Evolutionary conservation across 1,140 invertebrate genomes (phyloP).

Genomic region (Luehdorfia chinensis): DNA sequence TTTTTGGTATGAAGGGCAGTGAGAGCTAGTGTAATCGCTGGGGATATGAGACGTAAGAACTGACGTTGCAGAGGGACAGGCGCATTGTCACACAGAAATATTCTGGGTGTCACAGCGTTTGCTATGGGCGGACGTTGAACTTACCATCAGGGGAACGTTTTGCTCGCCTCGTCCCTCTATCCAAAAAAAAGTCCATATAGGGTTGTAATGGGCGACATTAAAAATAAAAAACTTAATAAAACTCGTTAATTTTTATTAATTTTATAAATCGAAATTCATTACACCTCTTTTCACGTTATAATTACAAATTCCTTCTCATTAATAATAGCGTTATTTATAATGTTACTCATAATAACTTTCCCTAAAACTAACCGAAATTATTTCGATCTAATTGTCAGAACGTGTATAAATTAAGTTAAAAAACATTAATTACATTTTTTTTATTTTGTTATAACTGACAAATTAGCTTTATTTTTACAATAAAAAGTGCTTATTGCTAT

Average conservation of each 20-base stretch:
- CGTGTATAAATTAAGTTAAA: slow-evolving; percentile 58
- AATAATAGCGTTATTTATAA: slow-evolving; percentile 67
- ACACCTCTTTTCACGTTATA: slow-evolving; percentile 67
- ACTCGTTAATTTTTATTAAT: slow-evolving; percentile 76
- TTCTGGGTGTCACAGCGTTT: too few species aligned
- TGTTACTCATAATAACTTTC: slow-evolving; percentile 59
- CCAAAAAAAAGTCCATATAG: too few species aligned
- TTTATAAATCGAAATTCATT: slow-evolving; percentile 76
- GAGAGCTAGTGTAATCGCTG: too few species aligned
- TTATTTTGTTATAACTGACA: slow-evolving; percentile 30
- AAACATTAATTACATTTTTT: slow-evolving; percentile 48
- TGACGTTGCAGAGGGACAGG: too few species aligned
- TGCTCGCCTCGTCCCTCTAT: too few species aligned
- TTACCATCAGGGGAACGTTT: too few species aligned
- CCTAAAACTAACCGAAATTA: slow-evolving; percentile 64
- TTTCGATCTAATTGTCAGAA: slow-evolving; percentile 58
- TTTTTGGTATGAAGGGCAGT: too few species aligned
- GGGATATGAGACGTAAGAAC: too few species aligned
- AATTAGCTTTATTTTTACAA: slow-evolving; percentile 22
- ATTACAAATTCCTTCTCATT: slow-evolving; percentile 73
- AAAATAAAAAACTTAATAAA: slow-evolving; percentile 54
- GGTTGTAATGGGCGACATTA: too few species aligned
- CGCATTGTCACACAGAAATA: too few species aligned
- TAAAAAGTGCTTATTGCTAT: slow-evolving; percentile 46
- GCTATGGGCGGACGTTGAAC: too few species aligned